Evolutionary conservation across 2,888 invertebrate genomes (phyloP), one percentile per base, ranked within the genome.

Genomic region (Drosophila multiciliata): DNA sequence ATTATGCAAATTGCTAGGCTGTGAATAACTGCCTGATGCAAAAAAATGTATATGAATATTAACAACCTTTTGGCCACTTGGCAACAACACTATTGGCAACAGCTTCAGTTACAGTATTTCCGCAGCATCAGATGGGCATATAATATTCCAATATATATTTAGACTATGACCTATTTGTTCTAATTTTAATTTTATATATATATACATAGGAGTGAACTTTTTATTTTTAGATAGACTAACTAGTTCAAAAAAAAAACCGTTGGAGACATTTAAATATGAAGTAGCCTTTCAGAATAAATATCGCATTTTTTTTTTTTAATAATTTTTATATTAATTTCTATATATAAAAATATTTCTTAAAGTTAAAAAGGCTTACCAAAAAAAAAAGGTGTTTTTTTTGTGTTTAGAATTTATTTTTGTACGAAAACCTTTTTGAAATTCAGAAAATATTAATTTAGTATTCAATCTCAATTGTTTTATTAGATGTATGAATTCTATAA

Each of bases 1-100:
- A 82, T 82, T 83, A 83, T 83, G 83, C 72, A 83, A 83, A 85
- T 76, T 15, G 66, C 54, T 63, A 40, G 58, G 45, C 60, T 48
- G 49, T 74, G 61, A 71, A 58, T 64, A 71, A 78, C 62, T 75
- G 64, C 20, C 52, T 7, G 40, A 53, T 23, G 20, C 45, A 17
- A 50, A n/a, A 45, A 45, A 23, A 7, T 23, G 48, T 53, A 17
- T 42, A 11, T 45, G 3, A 12, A 36, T 54, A 36, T 17, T 45
- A 62, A 48, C 50, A 74, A 69, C 35, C 53, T 74, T 74, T 74
- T 66, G 64, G n/a, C 49, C 59, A 48, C 12, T 53, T 12, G 55
- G 11, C 6, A 66, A 40, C 66, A 54, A 20, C 54, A 60, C 38
- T 17, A 26, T 29, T 26, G 11, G 26, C 26, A 17, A n/a, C 9